Evolutionary conservation across 30 jellyfish, hydroid and myxozoan species (phyloP).

Genomic region (Calvadosia cruxmelitensis): DNA sequence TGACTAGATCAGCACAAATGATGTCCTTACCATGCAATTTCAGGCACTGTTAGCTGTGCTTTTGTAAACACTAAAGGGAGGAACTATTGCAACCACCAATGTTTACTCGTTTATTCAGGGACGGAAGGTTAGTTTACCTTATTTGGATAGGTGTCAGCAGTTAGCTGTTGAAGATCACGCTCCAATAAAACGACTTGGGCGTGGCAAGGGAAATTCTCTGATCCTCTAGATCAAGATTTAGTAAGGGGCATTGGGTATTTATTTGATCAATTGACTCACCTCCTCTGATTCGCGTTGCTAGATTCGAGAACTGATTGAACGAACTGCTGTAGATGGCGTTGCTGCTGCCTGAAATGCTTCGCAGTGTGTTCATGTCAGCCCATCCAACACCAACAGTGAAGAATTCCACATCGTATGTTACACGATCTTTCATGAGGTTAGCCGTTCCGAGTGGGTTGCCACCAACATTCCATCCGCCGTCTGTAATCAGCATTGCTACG

Average conservation of each 20-base stretch:
- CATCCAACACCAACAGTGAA: conserved; percentile 81
- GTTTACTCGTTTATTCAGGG: no score
- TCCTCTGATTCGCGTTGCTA: conserved; percentile 88
- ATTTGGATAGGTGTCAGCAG: no score
- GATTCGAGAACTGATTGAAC: conserved; percentile 58
- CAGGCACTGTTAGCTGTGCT: no score
- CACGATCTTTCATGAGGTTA: conserved; percentile 18
- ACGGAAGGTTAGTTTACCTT: no score
- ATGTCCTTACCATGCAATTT: no score
- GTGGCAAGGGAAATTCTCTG: no score
- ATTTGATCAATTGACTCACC: conserved; percentile 19
- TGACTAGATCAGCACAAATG: no score
- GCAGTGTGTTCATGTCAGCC: conserved; percentile 22
- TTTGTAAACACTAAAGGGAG: no score
- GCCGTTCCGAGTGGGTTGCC: conserved; percentile 63
- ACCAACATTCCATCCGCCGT: conserved; percentile 83
- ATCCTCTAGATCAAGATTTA: neutral
- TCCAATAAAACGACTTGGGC: no score
- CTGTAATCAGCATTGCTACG: conserved; percentile 72
- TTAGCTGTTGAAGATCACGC: no score
- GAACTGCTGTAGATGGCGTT: conserved; percentile 52
- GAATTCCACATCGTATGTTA: conserved; percentile 44
- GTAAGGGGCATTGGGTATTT: no score
- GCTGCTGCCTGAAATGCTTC: conserved; percentile 42
- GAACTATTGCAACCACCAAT: no score